phyloP scores from a whole-genome alignment of 2,113 vertebrate species.

The Oncorhynchus keta region DNA sequence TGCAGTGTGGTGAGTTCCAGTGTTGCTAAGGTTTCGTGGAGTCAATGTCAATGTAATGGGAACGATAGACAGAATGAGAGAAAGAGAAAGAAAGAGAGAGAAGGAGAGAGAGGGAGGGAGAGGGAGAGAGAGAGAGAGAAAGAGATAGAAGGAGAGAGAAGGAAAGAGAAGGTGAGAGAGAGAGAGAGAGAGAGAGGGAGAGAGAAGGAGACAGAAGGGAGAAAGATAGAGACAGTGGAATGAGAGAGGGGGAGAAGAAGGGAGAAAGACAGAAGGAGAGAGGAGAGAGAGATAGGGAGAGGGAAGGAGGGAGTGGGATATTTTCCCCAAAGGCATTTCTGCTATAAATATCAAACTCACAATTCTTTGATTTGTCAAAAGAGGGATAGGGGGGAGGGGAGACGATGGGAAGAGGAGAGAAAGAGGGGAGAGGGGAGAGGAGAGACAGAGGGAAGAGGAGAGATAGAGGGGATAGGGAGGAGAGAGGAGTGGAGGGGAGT shows the following conservation, averaged over 20 bases:
- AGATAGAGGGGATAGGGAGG: conserved; percentile 3
- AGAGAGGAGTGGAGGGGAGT: conserved; percentile 6
- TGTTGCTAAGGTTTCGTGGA: conserved; percentile 11
- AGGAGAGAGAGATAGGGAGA: no score
- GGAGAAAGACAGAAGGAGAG: no score
- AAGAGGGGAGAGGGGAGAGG: conserved; percentile 13
- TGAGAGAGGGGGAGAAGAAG: no score
- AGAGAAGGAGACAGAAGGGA: no score
- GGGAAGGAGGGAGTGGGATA: conserved; percentile 10
- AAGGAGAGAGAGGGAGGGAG: no score
- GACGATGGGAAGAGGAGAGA: background rate
- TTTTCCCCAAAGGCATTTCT: conserved; percentile 52
- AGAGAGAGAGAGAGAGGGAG: no score
- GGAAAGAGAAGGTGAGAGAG: no score
- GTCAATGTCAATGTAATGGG: conserved; percentile 56
- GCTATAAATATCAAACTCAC: conserved; percentile 71
- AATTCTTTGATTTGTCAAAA: conserved; percentile 66
- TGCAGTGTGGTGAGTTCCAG: no score
- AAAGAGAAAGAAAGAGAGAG: background rate
- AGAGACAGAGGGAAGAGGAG: conserved; percentile 33
- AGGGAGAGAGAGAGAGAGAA: no score
- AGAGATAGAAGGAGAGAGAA: no score
- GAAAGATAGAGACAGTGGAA: no score
- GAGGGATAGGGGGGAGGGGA: conserved; percentile 24
- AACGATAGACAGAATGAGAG: background rate